A percentile compares a stretch with the other conserved stretches of the same genome.
Conservation (phyloP, 2,113 vertebrate species). For the Sturnira hondurensis region DNA sequence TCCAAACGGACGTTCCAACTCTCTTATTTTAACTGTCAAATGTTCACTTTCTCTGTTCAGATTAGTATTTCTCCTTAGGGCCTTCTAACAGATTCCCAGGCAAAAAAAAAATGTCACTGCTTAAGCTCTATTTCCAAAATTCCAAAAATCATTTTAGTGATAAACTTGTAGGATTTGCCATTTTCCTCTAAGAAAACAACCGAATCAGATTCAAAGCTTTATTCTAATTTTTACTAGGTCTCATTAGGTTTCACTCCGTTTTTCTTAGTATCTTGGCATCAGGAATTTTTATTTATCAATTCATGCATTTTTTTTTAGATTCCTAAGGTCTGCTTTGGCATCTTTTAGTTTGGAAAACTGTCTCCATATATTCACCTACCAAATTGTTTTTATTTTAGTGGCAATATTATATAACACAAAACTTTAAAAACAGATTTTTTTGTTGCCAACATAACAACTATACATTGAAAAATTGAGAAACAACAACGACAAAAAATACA, state of each 20-base stretch:
- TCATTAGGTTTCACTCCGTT: background rate
- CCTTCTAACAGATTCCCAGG: background rate
- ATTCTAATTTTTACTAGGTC: background rate
- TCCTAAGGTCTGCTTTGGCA: background rate
- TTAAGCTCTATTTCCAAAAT: background rate
- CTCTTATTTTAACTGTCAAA: constrained; percentile 50
- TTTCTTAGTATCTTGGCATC: background rate
- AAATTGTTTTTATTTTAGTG: background rate
- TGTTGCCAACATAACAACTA: background rate
- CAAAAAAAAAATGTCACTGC: background rate
- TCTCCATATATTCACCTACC: background rate
- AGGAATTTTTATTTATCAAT: background rate
- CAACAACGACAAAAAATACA: background rate
- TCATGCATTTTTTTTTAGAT: background rate
- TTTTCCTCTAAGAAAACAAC: background rate
- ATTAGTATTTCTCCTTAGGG: background rate
- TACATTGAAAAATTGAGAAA: background rate
- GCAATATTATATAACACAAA: background rate
- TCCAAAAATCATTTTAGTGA: background rate
- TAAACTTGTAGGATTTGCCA: background rate
- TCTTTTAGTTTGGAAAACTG: background rate
- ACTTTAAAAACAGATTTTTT: background rate
- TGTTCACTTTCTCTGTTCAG: background rate
- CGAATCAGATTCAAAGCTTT: background rate
- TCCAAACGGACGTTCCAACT: constrained; percentile 36